phyloP scores from a whole-genome alignment of 2,888 invertebrate genomes.

The Dynastes grantii region DNA sequence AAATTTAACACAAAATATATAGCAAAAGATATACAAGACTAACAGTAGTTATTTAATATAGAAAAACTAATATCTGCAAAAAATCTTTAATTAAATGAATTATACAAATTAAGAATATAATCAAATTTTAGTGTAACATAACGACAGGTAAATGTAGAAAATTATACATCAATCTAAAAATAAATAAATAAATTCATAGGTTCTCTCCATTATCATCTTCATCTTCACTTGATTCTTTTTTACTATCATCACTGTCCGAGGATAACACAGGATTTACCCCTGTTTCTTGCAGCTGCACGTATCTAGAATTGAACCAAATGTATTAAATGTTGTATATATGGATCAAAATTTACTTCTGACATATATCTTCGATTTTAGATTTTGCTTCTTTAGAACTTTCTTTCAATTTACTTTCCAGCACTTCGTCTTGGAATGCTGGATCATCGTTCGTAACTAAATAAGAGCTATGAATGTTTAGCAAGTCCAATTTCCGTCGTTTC shows the following conservation, averaged over 20 bases:
- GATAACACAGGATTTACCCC: constrained; percentile 34
- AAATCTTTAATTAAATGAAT: too few relatives aligned
- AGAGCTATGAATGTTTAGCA: constrained; percentile 62
- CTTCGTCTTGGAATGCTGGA: constrained; percentile 62
- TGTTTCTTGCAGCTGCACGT: constrained; percentile 39
- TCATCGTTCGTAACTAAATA: constrained; percentile 61
- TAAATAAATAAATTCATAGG: too few relatives aligned
- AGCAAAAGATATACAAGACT: too few relatives aligned
- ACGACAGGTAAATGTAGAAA: too few relatives aligned
- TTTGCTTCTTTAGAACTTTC: constrained; percentile 60
- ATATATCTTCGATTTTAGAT: constrained; percentile 56
- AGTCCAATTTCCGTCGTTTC: constrained; percentile 62
- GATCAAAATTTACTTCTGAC: constrained; percentile 57
- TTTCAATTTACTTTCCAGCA: constrained; percentile 60
- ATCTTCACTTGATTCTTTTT: constrained; percentile 35
- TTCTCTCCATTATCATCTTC: constrained; percentile 13
- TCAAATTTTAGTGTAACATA: too few relatives aligned
- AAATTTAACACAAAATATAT: too few relatives aligned
- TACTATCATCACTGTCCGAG: constrained; percentile 46
- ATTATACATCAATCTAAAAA: too few relatives aligned
- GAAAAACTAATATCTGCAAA: too few relatives aligned
- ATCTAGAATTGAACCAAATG: constrained; percentile 25
- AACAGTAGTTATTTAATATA: too few relatives aligned
- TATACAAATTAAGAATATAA: too few relatives aligned
- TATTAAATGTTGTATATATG: background rate